Evolutionary conservation across 23 tunicate species (phyloP), one percentile per base, ranked within the genome.

Genomic region (Pegea sp.): DNA sequence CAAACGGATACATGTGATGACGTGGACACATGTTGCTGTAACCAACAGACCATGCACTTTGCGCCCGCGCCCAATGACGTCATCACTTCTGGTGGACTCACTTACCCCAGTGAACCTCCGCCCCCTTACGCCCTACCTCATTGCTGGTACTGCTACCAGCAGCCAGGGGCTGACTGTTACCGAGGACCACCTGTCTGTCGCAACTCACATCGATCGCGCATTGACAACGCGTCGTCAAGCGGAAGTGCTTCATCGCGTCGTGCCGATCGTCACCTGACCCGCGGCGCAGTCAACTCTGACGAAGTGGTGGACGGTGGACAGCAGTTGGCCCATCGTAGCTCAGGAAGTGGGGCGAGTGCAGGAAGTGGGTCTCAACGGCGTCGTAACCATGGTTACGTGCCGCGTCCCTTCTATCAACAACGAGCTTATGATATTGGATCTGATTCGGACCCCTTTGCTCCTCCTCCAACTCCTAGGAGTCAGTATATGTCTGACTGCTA

Each of bases 401-500:
- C n/a, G n/a, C n/a, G n/a, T n/a, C n/a, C n/a, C n/a, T n/a, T n/a
- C n/a, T n/a, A n/a, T n/a, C n/a, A n/a, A n/a, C n/a, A n/a, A n/a
- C n/a, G n/a, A n/a, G n/a, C 30, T 24, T 49, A 48, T 24, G 92
- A 75, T n/a, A 20, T 64, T 42, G 70, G 65, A 24, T 66, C 68
- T 22, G 92, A 78, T 48, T 78, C 92, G 28, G 92, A 78, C 30
- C 92, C 92, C 11, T 78, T 62, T 34, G 79, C 92, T 3, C 92
- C 92, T n/a, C 92, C 92, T 38, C 92, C 92, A 18, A 78, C 92
- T 28, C 92, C 92, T 0, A 64, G 77, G 42, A 78, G 92, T 49
- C 92, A 78, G 78, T 78, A 78, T 44, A 48, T 78, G 73, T 78
- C 92, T 16, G 92, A 78, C 58, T 70, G 57, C 34, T 78, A 73